phyloP scores from a whole-genome alignment of 2,888 invertebrate species.

The Xestia ashworthii region DNA sequence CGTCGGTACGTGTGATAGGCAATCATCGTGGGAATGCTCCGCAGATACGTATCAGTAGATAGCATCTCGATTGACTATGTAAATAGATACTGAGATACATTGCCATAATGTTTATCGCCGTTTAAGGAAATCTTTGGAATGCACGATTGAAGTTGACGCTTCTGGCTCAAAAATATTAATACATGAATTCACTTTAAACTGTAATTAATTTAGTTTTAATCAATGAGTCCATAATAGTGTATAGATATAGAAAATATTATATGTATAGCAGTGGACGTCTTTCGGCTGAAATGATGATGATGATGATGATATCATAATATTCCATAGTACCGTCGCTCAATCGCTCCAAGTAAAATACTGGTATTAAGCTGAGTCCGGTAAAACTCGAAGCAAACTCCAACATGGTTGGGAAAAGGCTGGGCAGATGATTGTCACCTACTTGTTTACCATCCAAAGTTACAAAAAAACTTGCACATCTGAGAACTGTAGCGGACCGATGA shows the following conservation, averaged over 20 bases:
- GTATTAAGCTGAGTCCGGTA: no score
- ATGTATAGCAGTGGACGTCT: no score
- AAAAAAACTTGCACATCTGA: background rate
- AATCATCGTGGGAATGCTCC: slow-evolving; percentile 54
- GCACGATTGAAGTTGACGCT: slow-evolving; percentile 5
- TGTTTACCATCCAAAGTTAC: background rate
- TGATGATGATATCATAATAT: no score
- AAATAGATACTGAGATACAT: slow-evolving; percentile 34
- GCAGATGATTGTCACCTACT: no score
- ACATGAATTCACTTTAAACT: background rate
- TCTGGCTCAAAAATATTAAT: background rate
- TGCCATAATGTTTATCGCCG: slow-evolving; percentile 32
- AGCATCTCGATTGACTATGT: slow-evolving; percentile 50
- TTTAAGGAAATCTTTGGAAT: slow-evolving; percentile 31
- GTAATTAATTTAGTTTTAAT: background rate
- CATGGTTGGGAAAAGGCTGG: no score
- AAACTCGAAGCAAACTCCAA: no score
- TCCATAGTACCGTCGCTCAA: no score
- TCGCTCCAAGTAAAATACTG: background rate
- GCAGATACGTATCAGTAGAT: slow-evolving; percentile 46
- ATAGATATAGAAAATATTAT: no score
- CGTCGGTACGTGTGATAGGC: slow-evolving; percentile 31
- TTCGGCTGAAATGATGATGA: no score
- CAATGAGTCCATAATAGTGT: background rate
- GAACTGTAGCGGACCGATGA: background rate